Evolutionary conservation across 2,888 invertebrate species (phyloP).

Genomic region (Hedya salicella): DNA sequence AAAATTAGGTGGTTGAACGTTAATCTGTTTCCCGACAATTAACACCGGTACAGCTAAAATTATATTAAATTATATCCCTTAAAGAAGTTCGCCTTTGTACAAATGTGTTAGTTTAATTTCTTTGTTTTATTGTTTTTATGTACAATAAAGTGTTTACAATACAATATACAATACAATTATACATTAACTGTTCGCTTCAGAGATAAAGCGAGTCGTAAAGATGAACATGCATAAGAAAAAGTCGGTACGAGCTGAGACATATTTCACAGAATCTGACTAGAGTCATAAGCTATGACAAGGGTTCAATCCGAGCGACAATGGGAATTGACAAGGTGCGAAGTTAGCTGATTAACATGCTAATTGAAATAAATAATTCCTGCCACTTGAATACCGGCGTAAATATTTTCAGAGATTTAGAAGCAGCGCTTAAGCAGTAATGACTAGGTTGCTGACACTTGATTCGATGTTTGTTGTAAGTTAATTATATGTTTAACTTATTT

Average conservation of each 20-base stretch:
- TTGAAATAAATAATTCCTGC: conserved; percentile 35
- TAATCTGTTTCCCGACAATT: neutral
- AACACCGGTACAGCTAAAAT: conserved; percentile 1
- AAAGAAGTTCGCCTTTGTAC: too few species aligned
- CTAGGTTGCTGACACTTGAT: neutral
- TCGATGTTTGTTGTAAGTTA: too few species aligned
- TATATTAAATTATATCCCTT: too few species aligned
- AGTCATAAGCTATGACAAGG: conserved; percentile 37
- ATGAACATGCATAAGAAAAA: neutral
- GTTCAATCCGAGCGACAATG: conserved; percentile 23
- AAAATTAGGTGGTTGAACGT: neutral
- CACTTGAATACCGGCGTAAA: conserved; percentile 8
- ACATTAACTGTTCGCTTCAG: neutral
- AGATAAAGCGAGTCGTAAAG: neutral
- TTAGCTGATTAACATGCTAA: conserved; percentile 25
- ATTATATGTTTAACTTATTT: neutral
- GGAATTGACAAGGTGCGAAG: conserved; percentile 31
- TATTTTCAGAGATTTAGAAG: conserved; percentile 3
- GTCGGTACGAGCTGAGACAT: neutral
- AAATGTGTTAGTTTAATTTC: too few species aligned
- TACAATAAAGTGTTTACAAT: too few species aligned
- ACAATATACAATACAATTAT: too few species aligned
- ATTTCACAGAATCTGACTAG: conserved; percentile 10
- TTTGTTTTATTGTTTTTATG: too few species aligned
- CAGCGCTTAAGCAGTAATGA: neutral